phyloP scores from a whole-genome alignment of 2,797 vertebrate genomes.

The Enoplosus armatus region DNA sequence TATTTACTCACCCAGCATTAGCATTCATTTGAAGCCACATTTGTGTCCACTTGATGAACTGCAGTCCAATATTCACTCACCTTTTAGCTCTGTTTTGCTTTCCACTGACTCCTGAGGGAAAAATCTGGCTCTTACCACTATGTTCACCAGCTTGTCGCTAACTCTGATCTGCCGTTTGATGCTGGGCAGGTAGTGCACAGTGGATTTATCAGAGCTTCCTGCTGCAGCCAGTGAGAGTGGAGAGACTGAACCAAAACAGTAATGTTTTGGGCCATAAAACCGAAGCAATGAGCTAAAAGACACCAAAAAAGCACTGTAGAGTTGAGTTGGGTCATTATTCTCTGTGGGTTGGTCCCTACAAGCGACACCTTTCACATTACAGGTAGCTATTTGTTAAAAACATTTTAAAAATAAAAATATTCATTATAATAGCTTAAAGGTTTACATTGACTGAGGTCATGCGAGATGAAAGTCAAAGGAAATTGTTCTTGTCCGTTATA shows the following conservation, averaged over 20 bases:
- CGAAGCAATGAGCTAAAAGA: background rate
- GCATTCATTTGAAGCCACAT: too few species aligned
- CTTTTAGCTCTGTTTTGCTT: too few species aligned
- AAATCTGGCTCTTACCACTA: too few species aligned
- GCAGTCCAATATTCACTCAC: too few species aligned
- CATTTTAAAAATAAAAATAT: background rate
- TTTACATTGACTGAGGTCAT: background rate
- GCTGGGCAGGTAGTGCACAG: too few species aligned
- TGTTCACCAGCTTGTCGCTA: too few species aligned
- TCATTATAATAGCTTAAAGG: background rate
- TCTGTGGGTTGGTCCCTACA: background rate
- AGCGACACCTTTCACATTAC: background rate
- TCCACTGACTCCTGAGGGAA: too few species aligned
- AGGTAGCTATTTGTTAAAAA: too few species aligned
- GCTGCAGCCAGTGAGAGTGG: too few species aligned
- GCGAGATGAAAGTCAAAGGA: background rate
- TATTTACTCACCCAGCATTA: background rate
- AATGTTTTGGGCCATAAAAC: background rate
- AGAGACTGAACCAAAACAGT: background rate
- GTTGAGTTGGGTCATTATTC: background rate
- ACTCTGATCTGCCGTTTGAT: too few species aligned
- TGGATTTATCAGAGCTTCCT: too few species aligned
- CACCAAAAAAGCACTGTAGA: background rate
- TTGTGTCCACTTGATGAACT: too few species aligned
- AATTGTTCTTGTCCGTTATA: background rate